phyloP scores from a whole-genome alignment of 2,113 vertebrate genomes.

The Oncorhynchus kisutch region DNA sequence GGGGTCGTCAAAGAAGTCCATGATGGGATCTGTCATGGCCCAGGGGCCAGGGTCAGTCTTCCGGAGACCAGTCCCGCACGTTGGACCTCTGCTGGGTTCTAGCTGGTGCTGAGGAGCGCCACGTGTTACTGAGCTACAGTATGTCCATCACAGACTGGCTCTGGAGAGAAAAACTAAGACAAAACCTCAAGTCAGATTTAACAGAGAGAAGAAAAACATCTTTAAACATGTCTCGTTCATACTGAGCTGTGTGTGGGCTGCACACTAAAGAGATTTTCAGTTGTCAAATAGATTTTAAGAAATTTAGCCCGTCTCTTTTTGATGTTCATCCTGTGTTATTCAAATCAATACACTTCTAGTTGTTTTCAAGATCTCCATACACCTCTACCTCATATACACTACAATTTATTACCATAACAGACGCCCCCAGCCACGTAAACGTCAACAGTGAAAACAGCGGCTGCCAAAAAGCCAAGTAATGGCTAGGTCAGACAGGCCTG shows the following conservation, averaged over 20 bases:
- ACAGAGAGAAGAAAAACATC: neutral
- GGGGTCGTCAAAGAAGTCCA: slow-evolving; percentile 98
- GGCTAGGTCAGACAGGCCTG: slow-evolving; percentile 19
- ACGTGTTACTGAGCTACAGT: slow-evolving; percentile 36
- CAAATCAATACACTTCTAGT: too few relatives aligned
- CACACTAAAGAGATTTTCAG: too few relatives aligned
- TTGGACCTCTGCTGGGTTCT: slow-evolving; percentile 49
- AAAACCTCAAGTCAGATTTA: neutral
- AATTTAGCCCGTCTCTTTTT: too few relatives aligned
- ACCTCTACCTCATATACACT: too few relatives aligned
- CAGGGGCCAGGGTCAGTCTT: slow-evolving; percentile 20
- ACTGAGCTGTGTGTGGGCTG: too few relatives aligned
- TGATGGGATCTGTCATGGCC: slow-evolving; percentile 84
- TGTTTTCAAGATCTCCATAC: too few relatives aligned
- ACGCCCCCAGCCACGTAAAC: too few relatives aligned
- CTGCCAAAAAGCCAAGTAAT: slow-evolving; percentile 30
- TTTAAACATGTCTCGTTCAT: too few relatives aligned
- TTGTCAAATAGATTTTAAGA: too few relatives aligned
- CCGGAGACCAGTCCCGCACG: slow-evolving; percentile 19
- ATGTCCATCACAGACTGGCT: slow-evolving; percentile 46
- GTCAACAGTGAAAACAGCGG: too few relatives aligned
- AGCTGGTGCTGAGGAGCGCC: slow-evolving; percentile 49
- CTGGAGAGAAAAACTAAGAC: slow-evolving; percentile 43
- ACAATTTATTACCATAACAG: too few relatives aligned
- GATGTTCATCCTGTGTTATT: too few relatives aligned